Base-by-base conservation (phyloP, 1,140 invertebrate species). In the Brachionus koreanus region DNA sequence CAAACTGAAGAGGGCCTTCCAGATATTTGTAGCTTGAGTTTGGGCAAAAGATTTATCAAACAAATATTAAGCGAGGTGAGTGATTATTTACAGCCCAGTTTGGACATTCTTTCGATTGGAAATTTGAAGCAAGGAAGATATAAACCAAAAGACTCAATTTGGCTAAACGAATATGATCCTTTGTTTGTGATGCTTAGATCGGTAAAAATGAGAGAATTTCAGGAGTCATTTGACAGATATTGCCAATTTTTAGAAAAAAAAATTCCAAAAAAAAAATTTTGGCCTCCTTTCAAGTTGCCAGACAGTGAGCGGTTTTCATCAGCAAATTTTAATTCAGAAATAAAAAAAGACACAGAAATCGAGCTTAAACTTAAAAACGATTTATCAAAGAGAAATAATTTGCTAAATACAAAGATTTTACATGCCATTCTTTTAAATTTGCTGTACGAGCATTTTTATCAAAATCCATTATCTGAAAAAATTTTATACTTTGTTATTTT, bases 1-100 rank as follows among this genome's bases (percentile, higher is more conserved):
- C 95, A 97, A 86, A 89, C 98, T 19, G 93, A 96, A 88, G 95
- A 98, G 87, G 88, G 95, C 37, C 95, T 98, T 93, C 96, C 96
- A 0, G 95, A 98, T 89, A 91, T 95, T 29, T 96, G 94, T 85
- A 95, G 95, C 6, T 94, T 93, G 85, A 86, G 86, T 67, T 92
- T 93, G 25, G 94, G 95, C 86, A 94, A 93, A 63, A 92, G 93
- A 85, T 94, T 96, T 88, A 95, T 97, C 87, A 95, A 97, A 87
- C 91, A 91, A 43, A 92, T 94, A 61, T 90, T 96, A 23, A 92
- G 92, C 83, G 91, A 93, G 88, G 91, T 92, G 85, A 84, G 85
- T 82, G 37, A 42, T 29, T 75, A 43, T 52, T 61, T 69, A n/a
- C 52, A 61, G 33, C 35, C 57, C 10, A 82, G 35, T 39, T 33